These are phyloP conservation scores for Coilia nasus DNA, from an alignment of 2,797 vertebrate species.

Conservation along the genomic window DNA sequence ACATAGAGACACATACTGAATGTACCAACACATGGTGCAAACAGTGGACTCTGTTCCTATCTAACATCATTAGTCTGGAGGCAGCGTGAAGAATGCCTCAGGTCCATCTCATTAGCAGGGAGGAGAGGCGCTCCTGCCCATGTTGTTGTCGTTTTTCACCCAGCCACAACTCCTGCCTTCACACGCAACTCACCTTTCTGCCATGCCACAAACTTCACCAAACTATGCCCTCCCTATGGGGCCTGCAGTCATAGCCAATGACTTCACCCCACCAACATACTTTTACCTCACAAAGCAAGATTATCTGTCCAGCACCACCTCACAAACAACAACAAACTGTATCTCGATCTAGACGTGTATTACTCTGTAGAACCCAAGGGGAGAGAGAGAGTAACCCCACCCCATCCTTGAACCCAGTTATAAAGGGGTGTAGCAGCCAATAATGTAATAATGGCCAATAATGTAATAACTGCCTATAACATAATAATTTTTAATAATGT, in stretches of 20 bases:
- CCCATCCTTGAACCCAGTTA: too few species aligned
- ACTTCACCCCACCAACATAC: not conserved
- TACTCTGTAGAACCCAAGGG: too few species aligned
- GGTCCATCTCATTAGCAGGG: not conserved
- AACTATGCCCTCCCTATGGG: not conserved
- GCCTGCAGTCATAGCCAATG: not conserved
- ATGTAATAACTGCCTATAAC: too few species aligned
- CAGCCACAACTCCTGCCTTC: not conserved
- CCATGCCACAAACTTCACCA: not conserved
- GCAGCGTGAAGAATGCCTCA: not conserved
- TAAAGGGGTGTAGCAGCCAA: too few species aligned
- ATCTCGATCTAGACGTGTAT: too few species aligned
- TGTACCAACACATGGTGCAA: not conserved
- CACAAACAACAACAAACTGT: too few species aligned
- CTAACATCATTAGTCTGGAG: conserved; percentile 4
- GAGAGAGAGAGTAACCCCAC: too few species aligned
- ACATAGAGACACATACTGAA: not conserved
- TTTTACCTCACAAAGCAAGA: not conserved
- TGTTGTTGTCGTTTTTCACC: not conserved
- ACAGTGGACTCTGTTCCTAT: not conserved
- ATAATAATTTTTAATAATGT: too few species aligned
- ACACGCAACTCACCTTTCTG: not conserved
- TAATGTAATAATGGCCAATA: too few species aligned
- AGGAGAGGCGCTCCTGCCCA: not conserved
- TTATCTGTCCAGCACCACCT: not conserved